These are phyloP conservation scores for Prunella himalayana DNA, from an alignment of 2,113 vertebrate species.

Conservation along the genomic window DNA sequence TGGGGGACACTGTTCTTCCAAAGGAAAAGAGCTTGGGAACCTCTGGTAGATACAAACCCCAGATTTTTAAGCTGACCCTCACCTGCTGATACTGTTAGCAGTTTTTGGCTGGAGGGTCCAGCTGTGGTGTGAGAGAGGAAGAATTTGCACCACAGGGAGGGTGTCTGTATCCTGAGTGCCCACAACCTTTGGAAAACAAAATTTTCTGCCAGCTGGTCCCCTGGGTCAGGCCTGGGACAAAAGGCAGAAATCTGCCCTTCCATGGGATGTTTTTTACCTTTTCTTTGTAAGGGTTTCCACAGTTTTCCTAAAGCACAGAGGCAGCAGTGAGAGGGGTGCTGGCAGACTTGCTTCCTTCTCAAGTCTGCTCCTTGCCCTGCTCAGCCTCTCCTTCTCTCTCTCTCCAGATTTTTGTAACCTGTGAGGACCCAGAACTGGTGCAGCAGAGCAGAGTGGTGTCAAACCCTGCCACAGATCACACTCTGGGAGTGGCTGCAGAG, in stretches of 20 bases:
- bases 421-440: background rate
- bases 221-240: background rate
- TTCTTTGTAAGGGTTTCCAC: background rate
- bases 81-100: background rate
- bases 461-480: fast-evolving
- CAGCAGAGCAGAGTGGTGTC: fast-evolving
- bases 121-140: background rate
- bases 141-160: fast-evolving
- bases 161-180: background rate
- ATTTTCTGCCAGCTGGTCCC: background rate
- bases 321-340: background rate
- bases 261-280: background rate
- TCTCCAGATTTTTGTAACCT: background rate
- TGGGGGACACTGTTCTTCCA: background rate
- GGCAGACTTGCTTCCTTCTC: background rate
- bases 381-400: background rate
- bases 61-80: background rate
- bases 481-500: background rate
- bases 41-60: background rate
- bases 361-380: background rate
- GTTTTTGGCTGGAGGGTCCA: background rate
- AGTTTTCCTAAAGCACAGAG: background rate
- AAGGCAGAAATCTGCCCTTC: background rate
- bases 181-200: background rate
- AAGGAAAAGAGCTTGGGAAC: background rate